These are phyloP conservation scores for Acanthopagrus latus DNA, from an alignment of 2,797 vertebrate species.

Conservation along the genomic window DNA sequence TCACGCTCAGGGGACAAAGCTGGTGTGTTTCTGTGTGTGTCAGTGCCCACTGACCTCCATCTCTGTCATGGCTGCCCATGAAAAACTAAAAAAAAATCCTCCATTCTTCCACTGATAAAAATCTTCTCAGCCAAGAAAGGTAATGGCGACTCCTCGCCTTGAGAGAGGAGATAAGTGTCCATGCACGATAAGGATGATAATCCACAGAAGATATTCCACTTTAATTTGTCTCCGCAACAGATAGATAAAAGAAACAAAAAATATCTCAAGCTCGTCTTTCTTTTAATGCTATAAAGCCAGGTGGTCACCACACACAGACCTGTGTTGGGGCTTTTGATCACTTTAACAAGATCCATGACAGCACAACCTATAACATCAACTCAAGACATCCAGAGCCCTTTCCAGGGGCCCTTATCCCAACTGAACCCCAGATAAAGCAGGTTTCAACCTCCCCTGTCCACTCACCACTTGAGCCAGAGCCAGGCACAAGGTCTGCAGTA, in stretches of 20 bases:
- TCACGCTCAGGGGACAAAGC: constrained; percentile 38
- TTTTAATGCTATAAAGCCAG: constrained; percentile 18
- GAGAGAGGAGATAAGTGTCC: constrained; percentile 37
- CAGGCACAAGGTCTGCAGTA: constrained; percentile 90
- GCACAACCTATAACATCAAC: constrained; percentile 15
- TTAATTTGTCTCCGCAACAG: constrained; percentile 28
- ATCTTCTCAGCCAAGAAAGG: constrained; percentile 9
- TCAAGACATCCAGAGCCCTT: constrained; percentile 27
- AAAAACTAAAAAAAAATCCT: constrained; percentile 14
- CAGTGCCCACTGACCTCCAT: constrained; percentile 21
- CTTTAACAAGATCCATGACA: constrained; percentile 20
- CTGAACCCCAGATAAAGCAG: constrained; percentile 42
- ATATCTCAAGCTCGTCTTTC: constrained; percentile 19
- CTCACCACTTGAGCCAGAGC: constrained; percentile 95
- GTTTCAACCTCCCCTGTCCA: constrained; percentile 68
- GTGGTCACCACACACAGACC: background rate
- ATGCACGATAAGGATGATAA: constrained; percentile 33
- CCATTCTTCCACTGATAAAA: constrained; percentile 5
- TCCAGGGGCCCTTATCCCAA: constrained; percentile 32
- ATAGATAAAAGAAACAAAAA: constrained; percentile 11
- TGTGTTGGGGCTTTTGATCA: constrained; percentile 1
- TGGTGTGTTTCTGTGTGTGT: constrained; percentile 12
- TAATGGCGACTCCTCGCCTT: constrained; percentile 21
- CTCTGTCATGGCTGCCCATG: constrained; percentile 23
- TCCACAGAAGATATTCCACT: constrained; percentile 47